Percentiles rank a stretch among this genome's conserved stretches.
These are phyloP conservation scores for Melipona bicolor DNA, from an alignment of 2,888 invertebrate species.

Conservation along the genomic window DNA sequence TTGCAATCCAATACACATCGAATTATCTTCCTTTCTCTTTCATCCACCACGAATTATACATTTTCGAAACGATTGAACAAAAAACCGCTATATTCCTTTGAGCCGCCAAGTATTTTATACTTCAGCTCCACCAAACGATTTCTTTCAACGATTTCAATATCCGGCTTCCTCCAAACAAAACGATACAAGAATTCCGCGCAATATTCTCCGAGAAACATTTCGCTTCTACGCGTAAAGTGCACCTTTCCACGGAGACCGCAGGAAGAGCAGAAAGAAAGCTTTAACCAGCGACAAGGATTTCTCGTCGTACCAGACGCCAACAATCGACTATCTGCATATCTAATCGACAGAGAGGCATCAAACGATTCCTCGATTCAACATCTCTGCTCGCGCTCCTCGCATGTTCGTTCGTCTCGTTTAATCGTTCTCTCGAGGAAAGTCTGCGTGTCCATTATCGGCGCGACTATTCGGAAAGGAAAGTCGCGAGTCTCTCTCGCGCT, in stretches of 20 bases:
- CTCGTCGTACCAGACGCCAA: background rate
- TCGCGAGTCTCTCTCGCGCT: slow-evolving; percentile 1
- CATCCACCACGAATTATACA: no score
- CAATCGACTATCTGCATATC: background rate
- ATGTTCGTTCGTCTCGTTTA: background rate
- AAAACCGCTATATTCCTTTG: background rate
- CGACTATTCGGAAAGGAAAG: slow-evolving; percentile 7
- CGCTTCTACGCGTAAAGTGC: no score
- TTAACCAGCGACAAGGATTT: background rate
- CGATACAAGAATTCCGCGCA: background rate
- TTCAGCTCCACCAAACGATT: background rate
- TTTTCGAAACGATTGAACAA: no score
- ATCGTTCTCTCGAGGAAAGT: slow-evolving; percentile 10
- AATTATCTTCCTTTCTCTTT: no score
- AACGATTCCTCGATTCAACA: background rate
- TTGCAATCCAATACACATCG: no score
- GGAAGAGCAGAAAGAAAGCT: no score
- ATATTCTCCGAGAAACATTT: background rate
- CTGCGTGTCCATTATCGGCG: slow-evolving; percentile 13
- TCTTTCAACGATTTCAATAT: background rate
- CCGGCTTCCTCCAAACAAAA: background rate
- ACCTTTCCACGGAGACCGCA: no score
- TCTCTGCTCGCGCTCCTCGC: background rate
- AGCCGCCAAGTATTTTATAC: background rate
- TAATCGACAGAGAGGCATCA: background rate